Base-by-base conservation (phyloP, 2,113 vertebrate species). In the Glareola pratincola region DNA sequence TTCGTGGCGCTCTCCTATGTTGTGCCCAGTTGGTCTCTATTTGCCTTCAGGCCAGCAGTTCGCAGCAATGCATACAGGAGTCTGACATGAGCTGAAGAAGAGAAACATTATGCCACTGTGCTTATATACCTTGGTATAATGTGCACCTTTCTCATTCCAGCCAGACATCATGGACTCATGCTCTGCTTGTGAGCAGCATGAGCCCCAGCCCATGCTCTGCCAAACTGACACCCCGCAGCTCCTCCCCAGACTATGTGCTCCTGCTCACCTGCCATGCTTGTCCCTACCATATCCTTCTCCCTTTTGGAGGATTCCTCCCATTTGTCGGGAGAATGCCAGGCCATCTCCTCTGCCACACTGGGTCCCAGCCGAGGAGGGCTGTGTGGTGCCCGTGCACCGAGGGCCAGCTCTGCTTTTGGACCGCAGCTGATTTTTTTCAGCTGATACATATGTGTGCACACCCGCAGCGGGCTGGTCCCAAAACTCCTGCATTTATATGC, bases 341-440 rank as follows among this genome's bases (percentile, higher is more conserved):
- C 37, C 8, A 11, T 84, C 11, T 50, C 11, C 10, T 39, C 23
- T 88, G 51, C n/a, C 1, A 3, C 3, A 0, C 11, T 47, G 24
- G 8, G 0, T 12, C 16, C 24, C 5, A 32, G 8, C 15, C 36
- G 16, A 41, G 34, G 21, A 34, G 43, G 30, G 14, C 7, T 78
- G 32, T 1, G 3, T 77, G n/a, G 10, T 81, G n/a, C 47, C 24
- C 0, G 0, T 50, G 76, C 22, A 29, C 4, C 0, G 8, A 76
- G 50, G 27, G 10, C 10, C n/a, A 80, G 22, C 18, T 90, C 53
- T 62, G 67, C 45, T 90, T 78, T 71, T 48, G 54, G 43, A 30
- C 32, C 36, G 20, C 10, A n/a, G 60, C 16, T 85, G 24, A 34
- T 30, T 36, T 32, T 64, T 81, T 19, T 34, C 45, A 41, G 27